These are phyloP conservation scores for Agrotis clavis DNA, from an alignment of 2,888 invertebrate genomes.

Conservation along the genomic window DNA sequence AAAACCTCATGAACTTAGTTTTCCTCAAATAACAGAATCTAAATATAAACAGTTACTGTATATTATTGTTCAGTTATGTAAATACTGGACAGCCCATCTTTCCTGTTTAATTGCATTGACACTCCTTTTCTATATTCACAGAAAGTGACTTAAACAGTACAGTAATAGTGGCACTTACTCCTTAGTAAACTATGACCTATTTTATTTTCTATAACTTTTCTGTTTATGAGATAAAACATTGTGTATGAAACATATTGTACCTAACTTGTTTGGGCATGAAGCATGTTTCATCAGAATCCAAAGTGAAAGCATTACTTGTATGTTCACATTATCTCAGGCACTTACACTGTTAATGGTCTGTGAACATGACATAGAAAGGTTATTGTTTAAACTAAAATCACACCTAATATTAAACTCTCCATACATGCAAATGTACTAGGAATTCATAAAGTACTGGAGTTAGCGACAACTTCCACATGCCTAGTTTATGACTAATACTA, in stretches of 20 bases:
- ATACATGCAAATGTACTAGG: constrained; percentile 29
- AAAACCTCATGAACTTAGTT: constrained; percentile 1
- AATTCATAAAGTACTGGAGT: constrained; percentile 28
- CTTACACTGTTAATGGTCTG: constrained; percentile 75
- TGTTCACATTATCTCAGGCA: constrained; percentile 78
- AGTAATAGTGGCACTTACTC: not conserved
- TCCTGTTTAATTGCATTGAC: constrained; percentile 41
- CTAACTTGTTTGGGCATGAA: constrained; percentile 41
- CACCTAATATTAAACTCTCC: constrained; percentile 34
- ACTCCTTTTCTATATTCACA: not conserved
- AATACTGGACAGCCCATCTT: constrained; percentile 2
- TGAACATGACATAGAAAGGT: constrained; percentile 72
- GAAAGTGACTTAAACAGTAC: not conserved
- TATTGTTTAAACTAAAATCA: constrained; percentile 58
- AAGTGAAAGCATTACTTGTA: constrained; percentile 85
- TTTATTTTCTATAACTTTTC: constrained; percentile 3
- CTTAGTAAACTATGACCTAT: constrained; percentile 8
- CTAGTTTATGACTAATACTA: constrained; percentile 55
- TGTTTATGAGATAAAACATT: not conserved
- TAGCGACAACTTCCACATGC: constrained; percentile 13
- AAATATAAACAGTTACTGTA: constrained; percentile 33
- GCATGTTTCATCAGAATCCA: constrained; percentile 71
- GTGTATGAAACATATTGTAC: constrained; percentile 33
- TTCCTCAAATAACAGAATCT: constrained; percentile 28
- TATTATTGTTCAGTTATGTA: constrained; percentile 5